Evolutionary conservation across 2,113 vertebrate species (phyloP), one percentile per base, ranked within the genome.

Genomic region (Pseudopipra pipra): DNA sequence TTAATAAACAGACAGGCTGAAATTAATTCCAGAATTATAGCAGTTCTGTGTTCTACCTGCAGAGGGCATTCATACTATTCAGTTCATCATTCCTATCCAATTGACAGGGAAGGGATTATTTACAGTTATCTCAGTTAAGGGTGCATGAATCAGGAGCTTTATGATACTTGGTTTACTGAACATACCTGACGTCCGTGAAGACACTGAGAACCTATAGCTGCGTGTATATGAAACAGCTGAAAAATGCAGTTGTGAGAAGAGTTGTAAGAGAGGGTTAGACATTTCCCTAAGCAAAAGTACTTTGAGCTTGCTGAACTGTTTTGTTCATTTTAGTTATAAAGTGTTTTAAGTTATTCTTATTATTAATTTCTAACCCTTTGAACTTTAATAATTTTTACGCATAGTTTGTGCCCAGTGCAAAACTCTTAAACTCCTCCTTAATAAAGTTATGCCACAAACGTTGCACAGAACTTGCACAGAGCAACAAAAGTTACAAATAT

Each of bases 41-140:
- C 11, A 0, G 17, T 78, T 95, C 84, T 51, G 41, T 58, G n/a
- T 90, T 92, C 52, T 68, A 18, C 92, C 96, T 94, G 76, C 51
- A 96, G 96, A 94, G 96, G 96, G 96, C 93, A 78, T 88, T 89
- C 76, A 39, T 47, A 90, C 61, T 73, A 63, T 73, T 85, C 67
- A 51, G 41, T 63, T 85, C 14, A 12, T 51, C 49, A 9, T 70
- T 87, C 33, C n/a, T 73, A 24, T 46, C 51, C 17, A n/a, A 13
- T 4, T 56, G 54, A 59, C 9, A 54, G 59, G 25, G 47, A 93
- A 85, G 37, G 68, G 35, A 28, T 80, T 84, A 16, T 56, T 83
- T 81, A 19, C 33, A 35, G 18, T 83, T 80, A 47, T 59, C 39
- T 90, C 39, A 56, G 47, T 74, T 77, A 80, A 21, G 41, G 19